phyloP scores from a whole-genome alignment of 2,888 invertebrate species.

The Lomographa bimaculata region DNA sequence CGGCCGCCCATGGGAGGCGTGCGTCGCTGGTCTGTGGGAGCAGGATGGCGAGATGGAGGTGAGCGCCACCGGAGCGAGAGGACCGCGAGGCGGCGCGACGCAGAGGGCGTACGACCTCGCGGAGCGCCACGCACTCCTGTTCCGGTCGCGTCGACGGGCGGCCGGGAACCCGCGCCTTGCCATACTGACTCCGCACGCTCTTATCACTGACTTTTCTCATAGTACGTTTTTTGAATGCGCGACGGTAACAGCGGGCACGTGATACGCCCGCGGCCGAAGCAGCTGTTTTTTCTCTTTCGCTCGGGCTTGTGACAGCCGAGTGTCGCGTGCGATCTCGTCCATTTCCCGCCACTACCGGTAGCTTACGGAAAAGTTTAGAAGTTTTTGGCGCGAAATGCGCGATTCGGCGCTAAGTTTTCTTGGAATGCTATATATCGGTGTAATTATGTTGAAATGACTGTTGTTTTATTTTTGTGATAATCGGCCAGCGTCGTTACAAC shows the following conservation, averaged over 20 bases:
- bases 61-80: constrained; percentile 58
- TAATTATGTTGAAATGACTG: constrained; percentile 58
- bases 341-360: constrained; percentile 70
- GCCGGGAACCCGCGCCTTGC: constrained; percentile 79
- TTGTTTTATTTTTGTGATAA: constrained; percentile 57
- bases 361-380: constrained; percentile 56
- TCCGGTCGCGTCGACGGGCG: constrained; percentile 83
- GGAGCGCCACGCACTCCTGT: constrained; percentile 78
- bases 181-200: constrained; percentile 69
- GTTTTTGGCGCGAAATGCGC: constrained; percentile 80
- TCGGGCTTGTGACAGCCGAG: constrained; percentile 70
- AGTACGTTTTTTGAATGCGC: constrained; percentile 77
- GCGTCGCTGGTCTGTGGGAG: constrained; percentile 63
- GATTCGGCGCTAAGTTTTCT: constrained; percentile 37
- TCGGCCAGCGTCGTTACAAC: constrained; percentile 49
- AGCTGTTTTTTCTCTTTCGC: constrained; percentile 75
- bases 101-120: constrained; percentile 81
- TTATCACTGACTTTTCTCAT: constrained; percentile 68
- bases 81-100: constrained; percentile 83
- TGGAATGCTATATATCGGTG: constrained; percentile 50
- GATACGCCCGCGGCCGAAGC: constrained; percentile 73
- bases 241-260: constrained; percentile 77
- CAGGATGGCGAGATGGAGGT: constrained; percentile 53
- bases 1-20: constrained; percentile 83
- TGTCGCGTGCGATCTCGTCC: constrained; percentile 71